Base-by-base conservation (phyloP, 2,797 vertebrate genomes). In the Vespertilio murinus region DNA sequence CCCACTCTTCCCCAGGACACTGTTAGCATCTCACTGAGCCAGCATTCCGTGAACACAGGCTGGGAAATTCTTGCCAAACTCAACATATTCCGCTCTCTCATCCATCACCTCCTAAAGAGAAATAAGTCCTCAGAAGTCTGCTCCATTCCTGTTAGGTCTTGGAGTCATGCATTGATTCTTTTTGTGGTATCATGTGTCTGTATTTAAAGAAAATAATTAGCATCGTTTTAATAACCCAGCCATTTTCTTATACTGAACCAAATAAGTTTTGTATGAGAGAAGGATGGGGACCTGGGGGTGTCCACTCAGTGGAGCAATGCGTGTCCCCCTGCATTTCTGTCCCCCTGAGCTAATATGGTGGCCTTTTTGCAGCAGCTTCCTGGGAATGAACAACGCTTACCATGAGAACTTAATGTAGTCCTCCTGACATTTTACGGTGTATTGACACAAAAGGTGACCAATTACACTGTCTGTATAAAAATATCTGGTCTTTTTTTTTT, bases 141-240 rank as follows among this genome's bases (percentile, higher is more conserved):
- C 9, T 59, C 16, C 40, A n/a, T 79, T 86, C 59, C 81, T 75
- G 10, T 42, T 28, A n/a, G 6, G 45, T 40, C 28, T 40, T 56
- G 12, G 47, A 61, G 22, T 93, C 33, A 22, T 23, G 7, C 16
- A 40, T 16, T 52, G 23, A 73, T 77, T 67, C 47, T 92, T 85
- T 52, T 81, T 82, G 61, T 91, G 54, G 45, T 30, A 13, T 70
- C 85, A 42, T 69, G 42, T 83, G 2, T 33, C 75, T 30, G 0
- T 82, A 25, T 93, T 88, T 23, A 78, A 82, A 73, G 28, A 85
- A 85, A 94, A 69, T 56, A 74, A 38, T 35, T 70, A 35, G 30
- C 8, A 30, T 81, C 67, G 25, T 33, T 49, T 80, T 45, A 49
- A 73, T 52, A 70, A 40, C 69, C 85, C 33, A 40, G 35, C 73